Evolutionary conservation across 2,888 invertebrate genomes (phyloP).

Genomic region (Hetaerina titia): DNA sequence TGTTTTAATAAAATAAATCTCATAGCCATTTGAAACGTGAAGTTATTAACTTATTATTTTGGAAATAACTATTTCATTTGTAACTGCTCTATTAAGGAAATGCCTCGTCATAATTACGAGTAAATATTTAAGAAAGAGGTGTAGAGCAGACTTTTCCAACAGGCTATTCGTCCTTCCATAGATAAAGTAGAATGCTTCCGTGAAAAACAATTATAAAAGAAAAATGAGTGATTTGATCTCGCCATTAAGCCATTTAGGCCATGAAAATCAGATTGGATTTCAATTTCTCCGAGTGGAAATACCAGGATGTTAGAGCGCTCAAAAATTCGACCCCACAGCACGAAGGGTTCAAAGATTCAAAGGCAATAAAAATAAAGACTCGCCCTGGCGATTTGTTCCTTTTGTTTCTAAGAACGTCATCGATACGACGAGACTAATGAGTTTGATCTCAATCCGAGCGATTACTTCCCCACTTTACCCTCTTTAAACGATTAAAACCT

Average conservation of each 20-base stretch:
- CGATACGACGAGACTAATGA: background rate
- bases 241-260: background rate
- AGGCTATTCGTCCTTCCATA: background rate
- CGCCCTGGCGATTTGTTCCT: background rate
- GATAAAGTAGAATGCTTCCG: background rate
- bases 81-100: no score
- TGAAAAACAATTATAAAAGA: background rate
- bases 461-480: background rate
- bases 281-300: background rate
- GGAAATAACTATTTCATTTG: no score
- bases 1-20: no score
- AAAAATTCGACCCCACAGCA: background rate
- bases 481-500: background rate
- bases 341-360: background rate
- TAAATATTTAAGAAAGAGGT: no score
- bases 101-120: no score
- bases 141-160: background rate
- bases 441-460: background rate
- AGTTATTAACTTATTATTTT: no score
- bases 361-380: background rate
- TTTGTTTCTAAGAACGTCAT: background rate
- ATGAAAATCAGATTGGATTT: constrained; percentile 9
- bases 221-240: background rate
- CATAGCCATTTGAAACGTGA: no score
- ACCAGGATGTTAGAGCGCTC: background rate